These are phyloP conservation scores for Hippopotamyrus pictus DNA, from an alignment of 2,797 vertebrate genomes.

Conservation along the genomic window DNA sequence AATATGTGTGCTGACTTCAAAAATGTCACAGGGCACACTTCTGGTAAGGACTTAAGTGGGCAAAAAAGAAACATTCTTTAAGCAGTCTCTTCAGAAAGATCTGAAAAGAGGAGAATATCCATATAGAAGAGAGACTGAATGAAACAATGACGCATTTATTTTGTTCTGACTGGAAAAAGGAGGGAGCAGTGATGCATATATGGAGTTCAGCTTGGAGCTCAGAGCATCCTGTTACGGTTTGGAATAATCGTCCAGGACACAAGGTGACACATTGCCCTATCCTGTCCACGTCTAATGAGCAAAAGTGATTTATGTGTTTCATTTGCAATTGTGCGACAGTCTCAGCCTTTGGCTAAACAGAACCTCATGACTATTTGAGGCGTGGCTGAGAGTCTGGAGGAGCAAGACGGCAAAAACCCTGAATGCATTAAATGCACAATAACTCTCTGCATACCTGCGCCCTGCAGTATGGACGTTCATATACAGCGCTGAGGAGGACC, in stretches of 20 bases:
- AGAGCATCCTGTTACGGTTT: background rate
- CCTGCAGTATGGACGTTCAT: background rate
- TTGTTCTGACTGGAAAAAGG: background rate
- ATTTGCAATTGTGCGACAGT: background rate
- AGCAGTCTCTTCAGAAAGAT: background rate
- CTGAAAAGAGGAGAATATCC: background rate
- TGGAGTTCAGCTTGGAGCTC: background rate
- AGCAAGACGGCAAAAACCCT: background rate
- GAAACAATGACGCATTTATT: background rate
- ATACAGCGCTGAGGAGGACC: background rate
- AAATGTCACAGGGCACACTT: background rate
- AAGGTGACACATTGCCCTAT: background rate
- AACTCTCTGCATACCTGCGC: background rate
- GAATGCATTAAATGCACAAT: background rate
- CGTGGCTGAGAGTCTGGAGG: background rate
- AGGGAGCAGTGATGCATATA: background rate
- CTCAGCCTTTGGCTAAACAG: background rate
- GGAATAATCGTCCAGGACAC: background rate
- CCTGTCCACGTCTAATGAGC: background rate
- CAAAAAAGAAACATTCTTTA: background rate
- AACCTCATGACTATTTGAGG: background rate
- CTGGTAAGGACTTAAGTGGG: background rate
- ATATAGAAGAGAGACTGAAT: background rate
- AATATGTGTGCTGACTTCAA: background rate
- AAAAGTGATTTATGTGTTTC: background rate